Evolutionary conservation across 2,797 vertebrate species (phyloP), one percentile per base, ranked within the genome.

Genomic region (Pseudomugil tenellus): DNA sequence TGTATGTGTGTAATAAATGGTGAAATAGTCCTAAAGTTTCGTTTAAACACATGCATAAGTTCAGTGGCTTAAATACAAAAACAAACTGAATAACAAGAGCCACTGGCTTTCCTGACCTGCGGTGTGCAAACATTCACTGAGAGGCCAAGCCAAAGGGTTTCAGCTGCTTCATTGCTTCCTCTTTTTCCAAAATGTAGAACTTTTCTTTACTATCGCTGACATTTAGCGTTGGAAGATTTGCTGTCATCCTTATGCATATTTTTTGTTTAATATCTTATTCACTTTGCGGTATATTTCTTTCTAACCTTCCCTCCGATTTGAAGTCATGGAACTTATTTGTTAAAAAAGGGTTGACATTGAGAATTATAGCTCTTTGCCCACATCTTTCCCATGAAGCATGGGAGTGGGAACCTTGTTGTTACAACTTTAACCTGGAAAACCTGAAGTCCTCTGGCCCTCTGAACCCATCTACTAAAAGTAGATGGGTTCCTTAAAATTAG

Each of bases 321-420:
- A 26, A 63, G 67, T 61, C 51, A 13, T 49, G 39, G 32, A 10
- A 58, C 61, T 23, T 29, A 11, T 73, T 67, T 66, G 65, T 79
- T 35, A 54, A 62, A 57, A 68, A 85, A 83, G 52, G 67, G 69
- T 84, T 83, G 83, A 81, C 69, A 67, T 64, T 64, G 57, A 67
- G 71, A 74, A 53, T 65, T 52, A 0, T 28, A 54, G 43, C 43
- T 67, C 62, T 46, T 51, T 31, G 35, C 62, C 43, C 48, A 52
- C 59, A 34, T 34, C 34, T 66, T 34, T 17, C 35, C 34, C 67
- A 49, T 51, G 58, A 31, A 3, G 29, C 6, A 31, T 3, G 29
- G 29, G 3, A 31, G 29, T 31, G 6, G 29, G 3, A 31, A 6
- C 3, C 29, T 31, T 12, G 11, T 12, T 11, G 12, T 13, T 13